Base-by-base conservation (phyloP, 1,140 invertebrate genomes). In the Cherax destructor region DNA sequence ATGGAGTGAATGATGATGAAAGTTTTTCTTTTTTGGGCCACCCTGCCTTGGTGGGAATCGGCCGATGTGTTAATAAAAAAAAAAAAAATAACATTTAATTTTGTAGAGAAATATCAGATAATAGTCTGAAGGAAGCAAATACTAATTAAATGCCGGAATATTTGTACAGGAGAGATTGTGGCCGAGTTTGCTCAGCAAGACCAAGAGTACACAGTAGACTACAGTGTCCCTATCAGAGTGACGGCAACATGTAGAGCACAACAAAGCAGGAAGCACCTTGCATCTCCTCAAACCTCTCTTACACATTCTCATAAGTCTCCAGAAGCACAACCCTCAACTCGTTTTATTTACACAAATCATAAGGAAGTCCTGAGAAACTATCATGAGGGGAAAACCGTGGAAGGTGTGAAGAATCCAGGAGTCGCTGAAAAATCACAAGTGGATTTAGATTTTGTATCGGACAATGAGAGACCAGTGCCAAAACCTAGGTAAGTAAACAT, bases 131-230 rank as follows among this genome's bases (percentile, higher is more conserved):
- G 18, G 7, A 21, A 74, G n/a, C 13, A 24, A 0, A 52, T 65
- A 79, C 16, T 49, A 61, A 50, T 30, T 10, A 72, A 47, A 41
- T 24, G 24, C 5, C 85, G 49, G 24, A 41, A 84, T 10, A 18
- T 49, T 13, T 30, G 21, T 65, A 6, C 84, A 84, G 93, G 91
- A 74, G 93, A 93, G 30, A 93, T 93, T 87, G 86, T 93, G 50
- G 93, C 93, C 30, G 93, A 93, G 83, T 93, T 93, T 89, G 90
- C 84, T 80, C 95, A 96, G 93, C 95, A 95, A 85, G 96, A 96
- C 93, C 95, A 95, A 86, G 96, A 96, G 93, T 96, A 96, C 93
- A 96, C 96, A 79, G 96, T 96, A 93, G 96, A 96, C 86, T 95
- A 96, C 84, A 95, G 95, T 41, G 94, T 95, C 11, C 80, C 81